Conservation (phyloP, 1,140 invertebrate genomes). For the Ruditapes philippinarum region DNA sequence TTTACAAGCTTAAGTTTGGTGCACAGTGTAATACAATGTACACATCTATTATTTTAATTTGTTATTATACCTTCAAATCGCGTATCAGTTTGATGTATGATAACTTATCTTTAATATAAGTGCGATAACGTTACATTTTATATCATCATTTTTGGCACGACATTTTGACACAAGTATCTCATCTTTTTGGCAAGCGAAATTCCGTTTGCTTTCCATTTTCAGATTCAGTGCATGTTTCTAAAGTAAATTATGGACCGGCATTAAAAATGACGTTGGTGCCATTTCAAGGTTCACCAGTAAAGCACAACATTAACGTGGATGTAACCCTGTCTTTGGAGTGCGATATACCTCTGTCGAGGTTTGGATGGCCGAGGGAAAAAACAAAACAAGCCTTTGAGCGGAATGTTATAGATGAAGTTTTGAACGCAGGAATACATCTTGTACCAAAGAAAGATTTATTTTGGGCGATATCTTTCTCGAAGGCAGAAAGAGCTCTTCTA, state of each 20-base stretch:
- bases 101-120: too few species aligned
- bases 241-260: neutral
- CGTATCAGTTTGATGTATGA: too few species aligned
- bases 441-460: slow-evolving; percentile 4
- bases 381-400: neutral
- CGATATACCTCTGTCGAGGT: neutral
- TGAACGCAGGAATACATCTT: neutral
- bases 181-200: too few species aligned
- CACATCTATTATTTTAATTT: too few species aligned
- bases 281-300: neutral
- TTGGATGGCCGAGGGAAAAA: neutral
- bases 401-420: neutral
- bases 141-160: too few species aligned
- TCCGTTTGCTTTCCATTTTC: neutral
- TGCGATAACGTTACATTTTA: too few species aligned
- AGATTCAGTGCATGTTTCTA: neutral
- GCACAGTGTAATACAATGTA: too few species aligned
- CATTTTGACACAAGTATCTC: too few species aligned
- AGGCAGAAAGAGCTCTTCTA: neutral
- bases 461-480: neutral
- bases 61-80: too few species aligned
- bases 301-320: slow-evolving; percentile 7
- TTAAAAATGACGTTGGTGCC: neutral
- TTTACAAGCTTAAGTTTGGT: too few species aligned
- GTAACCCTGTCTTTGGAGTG: neutral